Base-by-base conservation (phyloP, 92 coral and sea anemone species). In the Porites lobata region DNA sequence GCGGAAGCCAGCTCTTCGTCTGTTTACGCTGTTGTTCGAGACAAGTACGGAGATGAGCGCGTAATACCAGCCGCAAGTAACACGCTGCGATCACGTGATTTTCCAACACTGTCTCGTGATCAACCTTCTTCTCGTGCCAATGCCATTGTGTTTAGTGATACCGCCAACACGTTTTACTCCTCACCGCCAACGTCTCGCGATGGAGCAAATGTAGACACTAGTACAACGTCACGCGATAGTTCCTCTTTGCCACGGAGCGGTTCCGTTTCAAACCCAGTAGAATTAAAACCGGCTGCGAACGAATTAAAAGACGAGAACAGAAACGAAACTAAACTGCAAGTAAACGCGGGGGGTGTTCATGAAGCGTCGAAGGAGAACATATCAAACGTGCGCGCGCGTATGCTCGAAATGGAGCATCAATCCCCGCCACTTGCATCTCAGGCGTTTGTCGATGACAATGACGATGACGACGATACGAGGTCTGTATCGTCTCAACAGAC, bases 341-440 rank as follows among this genome's bases (percentile, higher is more conserved):
- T 61, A 5, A 38, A 75, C 7, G 50, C 72, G n/a, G 61, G 56
- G 24, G 22, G 51, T 22, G 8, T 38, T 24, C 91, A 74, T 5
- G 78, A 83, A 14, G 18, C 20, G 18, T 8, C 81, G 38, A 80
- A 63, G 50, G 87, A 62, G 38, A 65, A 52, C 68, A 64, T 72
- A 2, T 59, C 88, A 1, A 73, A 75, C 61, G 91, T 81, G n/a
- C 93, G 93, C 10, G 87, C 93, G 43, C 90, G 93, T 29, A 67
- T 86, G 24, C 79, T 75, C 24, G 86, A 81, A n/a, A 86, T 90
- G 18, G 93, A 90, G n/a, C 90, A 74, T 7, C 86, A 86, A 29
- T 50, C 87, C 50, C 38, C 86, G 24, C 24, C 78, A 7, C 59
- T 17, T 10, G 64, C 7, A 20, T 20, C 71, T 71, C 77, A 54